A percentile compares a stretch with the other conserved stretches of the same genome.
Conservation (phyloP, 23 tunicate species). For the Clavelina lepadiformis region DNA sequence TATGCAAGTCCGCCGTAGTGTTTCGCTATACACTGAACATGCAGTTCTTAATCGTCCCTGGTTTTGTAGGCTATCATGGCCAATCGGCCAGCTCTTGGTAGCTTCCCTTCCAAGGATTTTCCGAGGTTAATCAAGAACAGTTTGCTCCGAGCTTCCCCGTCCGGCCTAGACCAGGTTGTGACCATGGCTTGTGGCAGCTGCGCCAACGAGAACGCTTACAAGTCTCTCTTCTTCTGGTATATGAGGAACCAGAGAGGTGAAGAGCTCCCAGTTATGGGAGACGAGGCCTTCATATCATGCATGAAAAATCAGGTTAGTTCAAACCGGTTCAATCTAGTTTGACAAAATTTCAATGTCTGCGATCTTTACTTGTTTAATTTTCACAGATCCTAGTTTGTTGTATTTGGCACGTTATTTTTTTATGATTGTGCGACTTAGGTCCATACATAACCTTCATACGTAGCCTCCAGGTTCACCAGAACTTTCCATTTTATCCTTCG, state of each 20-base stretch:
- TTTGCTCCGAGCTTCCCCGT: conserved; percentile 63
- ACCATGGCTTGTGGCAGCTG: conserved; percentile 93
- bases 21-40: too few species aligned
- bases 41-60: too few species aligned
- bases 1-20: too few species aligned
- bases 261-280: conserved; percentile 29
- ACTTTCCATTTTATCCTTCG: conserved; percentile 75
- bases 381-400: neutral
- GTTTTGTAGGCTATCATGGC: conserved; percentile 31
- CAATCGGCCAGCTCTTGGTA: conserved; percentile 80
- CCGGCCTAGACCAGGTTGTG: conserved; percentile 60
- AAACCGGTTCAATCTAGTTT: neutral
- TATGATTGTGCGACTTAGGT: too few species aligned
- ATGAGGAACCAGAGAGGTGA: conserved; percentile 52
- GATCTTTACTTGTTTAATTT: neutral
- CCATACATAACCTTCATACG: too few species aligned
- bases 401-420: neutral
- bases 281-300: conserved; percentile 34
- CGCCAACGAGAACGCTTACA: conserved; percentile 91
- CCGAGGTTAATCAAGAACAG: conserved; percentile 35
- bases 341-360: too few species aligned
- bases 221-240: conserved; percentile 71
- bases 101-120: conserved; percentile 66
- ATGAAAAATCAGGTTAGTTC: conserved; percentile 47
- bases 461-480: conserved; percentile 77